A percentile compares a stretch with the other conserved stretches of the same genome.
phyloP scores from a whole-genome alignment of 2,797 vertebrate genomes.

The Helostoma temminkii region DNA sequence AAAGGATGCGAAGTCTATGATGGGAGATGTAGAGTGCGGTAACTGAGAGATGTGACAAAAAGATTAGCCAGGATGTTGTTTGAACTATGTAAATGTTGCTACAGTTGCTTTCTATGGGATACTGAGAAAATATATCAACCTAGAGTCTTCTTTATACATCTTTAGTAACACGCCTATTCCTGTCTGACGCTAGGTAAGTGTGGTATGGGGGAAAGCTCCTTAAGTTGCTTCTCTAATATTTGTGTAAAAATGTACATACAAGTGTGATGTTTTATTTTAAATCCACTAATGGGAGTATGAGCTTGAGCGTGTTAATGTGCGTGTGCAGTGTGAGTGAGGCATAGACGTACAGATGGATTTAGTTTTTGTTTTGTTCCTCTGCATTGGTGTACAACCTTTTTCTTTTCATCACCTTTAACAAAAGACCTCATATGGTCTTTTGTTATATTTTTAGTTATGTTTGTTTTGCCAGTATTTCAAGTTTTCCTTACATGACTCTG shows the following conservation, averaged over 20 bases:
- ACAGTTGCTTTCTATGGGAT: constrained; percentile 11
- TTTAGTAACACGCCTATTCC: constrained; percentile 25
- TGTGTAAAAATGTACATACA: constrained; percentile 77
- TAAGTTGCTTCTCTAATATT: constrained; percentile 47
- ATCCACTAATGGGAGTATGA: constrained; percentile 35
- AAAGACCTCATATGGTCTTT: background rate
- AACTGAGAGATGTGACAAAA: constrained; percentile 11
- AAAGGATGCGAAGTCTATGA: constrained; percentile 6
- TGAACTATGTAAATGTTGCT: constrained; percentile 1
- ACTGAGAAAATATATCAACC: constrained; percentile 22
- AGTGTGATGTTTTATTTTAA: constrained; percentile 67
- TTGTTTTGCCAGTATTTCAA: constrained; percentile 23
- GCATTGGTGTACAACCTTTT: constrained; percentile 21
- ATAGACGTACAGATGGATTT: constrained; percentile 1
- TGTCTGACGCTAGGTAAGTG: constrained; percentile 19
- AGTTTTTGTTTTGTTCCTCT: constrained; percentile 29
- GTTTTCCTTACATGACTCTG: background rate
- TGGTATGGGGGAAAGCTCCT: constrained; percentile 14
- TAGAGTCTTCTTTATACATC: background rate
- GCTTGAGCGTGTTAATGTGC: constrained; percentile 13
- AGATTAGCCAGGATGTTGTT: constrained; percentile 23
- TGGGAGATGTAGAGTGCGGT: constrained; percentile 8
- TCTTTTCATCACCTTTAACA: constrained; percentile 33
- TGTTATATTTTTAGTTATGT: constrained; percentile 10
- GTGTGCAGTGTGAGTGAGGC: constrained; percentile 1